Evolutionary conservation across 2,888 invertebrate genomes (phyloP), one percentile per base, ranked within the genome.

Genomic region (Dryocosmus kuriphilus): DNA sequence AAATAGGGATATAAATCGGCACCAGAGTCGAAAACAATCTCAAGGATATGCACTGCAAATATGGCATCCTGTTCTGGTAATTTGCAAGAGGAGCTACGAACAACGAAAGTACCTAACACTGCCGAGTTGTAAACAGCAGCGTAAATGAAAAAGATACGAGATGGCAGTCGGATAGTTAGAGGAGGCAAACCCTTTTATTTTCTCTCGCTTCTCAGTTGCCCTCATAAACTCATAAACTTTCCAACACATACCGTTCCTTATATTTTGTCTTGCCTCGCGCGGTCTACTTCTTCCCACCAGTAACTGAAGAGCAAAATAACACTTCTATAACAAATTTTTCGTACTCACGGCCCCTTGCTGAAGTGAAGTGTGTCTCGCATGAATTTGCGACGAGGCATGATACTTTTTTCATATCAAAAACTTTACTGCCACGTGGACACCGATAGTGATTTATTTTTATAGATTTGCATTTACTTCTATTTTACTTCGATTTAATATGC

Each of bases 121-220:
- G 67, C 81, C 81, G 84, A 80, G 87, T 84, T 87, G 88, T 87
- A 88, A 88, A 87, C 88, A 88, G 83, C 84, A 76, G 85, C 84
- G 85, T 86, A 88, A 87, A 88, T 88, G 87, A 88, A 87, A 88
- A 87, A 88, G 87, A 85, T 88, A 87, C 82, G 86, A 85, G 85
- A 85, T 83, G 84, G 82, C 84, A 85, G 86, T 85, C 86, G 85
- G 86, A 86, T 87, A 87, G 87, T 86, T 87, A 83, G 85, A 81
- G 81, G 80, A 81, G 81, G 76, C 77, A 65, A 60, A 79, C 71
- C 32, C 84, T 83, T 84, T 87, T 87, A 87, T 86, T 87, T 86
- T 85, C 84, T 81, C 75, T 73, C 76, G 77, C 75, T 77, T 78
- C 83, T 63, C 55, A 78, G 75, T 55, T 82, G 81, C 81, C 84